A percentile compares a stretch with the other conserved stretches of the same genome.
These are phyloP conservation scores for Paraescarpia echinospica DNA, from an alignment of 1,140 invertebrate genomes.

Conservation along the genomic window DNA sequence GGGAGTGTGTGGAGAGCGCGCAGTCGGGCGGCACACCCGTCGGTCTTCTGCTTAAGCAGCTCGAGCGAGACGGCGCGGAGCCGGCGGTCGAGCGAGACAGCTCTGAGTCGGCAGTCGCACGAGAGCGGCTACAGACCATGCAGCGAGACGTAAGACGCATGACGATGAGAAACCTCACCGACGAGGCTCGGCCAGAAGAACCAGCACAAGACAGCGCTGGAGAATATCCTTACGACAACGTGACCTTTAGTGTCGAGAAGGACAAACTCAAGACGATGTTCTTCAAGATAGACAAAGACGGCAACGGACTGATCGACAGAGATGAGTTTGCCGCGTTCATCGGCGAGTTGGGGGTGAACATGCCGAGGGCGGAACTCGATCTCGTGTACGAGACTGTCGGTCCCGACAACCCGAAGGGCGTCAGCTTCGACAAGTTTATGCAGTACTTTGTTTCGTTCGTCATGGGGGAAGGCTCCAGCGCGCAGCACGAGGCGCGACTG, in stretches of 20 bases:
- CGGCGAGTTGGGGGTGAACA: conserved; percentile 29
- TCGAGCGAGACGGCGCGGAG: background rate
- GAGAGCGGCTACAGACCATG: background rate
- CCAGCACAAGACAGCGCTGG: background rate
- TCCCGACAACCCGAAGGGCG: conserved; percentile 18
- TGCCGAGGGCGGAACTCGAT: conserved; percentile 25
- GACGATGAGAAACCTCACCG: no score
- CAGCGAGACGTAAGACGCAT: background rate
- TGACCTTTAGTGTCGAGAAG: background rate
- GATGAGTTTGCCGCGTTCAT: conserved; percentile 30
- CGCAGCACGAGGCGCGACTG: background rate
- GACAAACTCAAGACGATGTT: conserved; percentile 35
- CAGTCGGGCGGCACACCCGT: conserved; percentile 3
- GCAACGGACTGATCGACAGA: conserved; percentile 31
- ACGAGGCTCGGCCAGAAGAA: background rate
- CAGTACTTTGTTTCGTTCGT: conserved; percentile 28
- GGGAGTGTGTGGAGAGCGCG: background rate
- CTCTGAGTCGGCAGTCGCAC: no score
- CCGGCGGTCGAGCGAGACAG: background rate
- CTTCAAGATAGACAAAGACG: conserved; percentile 31
- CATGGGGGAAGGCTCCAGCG: conserved; percentile 19
- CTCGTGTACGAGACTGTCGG: conserved; percentile 29
- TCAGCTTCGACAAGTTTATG: conserved; percentile 27
- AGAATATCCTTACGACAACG: background rate
- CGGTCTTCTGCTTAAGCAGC: background rate